phyloP scores from a whole-genome alignment of 2,113 vertebrate species.

The Synchiropus splendidus region DNA sequence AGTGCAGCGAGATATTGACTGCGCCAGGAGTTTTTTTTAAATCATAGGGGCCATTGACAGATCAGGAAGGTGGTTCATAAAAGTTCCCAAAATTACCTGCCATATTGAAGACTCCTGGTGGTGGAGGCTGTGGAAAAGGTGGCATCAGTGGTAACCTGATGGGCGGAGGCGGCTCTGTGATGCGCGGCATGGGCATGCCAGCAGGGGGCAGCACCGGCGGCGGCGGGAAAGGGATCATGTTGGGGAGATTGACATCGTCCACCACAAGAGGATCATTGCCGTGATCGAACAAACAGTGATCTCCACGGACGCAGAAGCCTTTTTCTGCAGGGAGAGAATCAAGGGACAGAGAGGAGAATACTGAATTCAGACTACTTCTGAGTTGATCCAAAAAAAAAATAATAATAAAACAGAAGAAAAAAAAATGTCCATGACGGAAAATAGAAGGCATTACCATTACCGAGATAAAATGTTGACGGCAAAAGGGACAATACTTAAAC shows the following conservation, averaged over 20 bases:
- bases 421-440: too few species aligned
- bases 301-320: constrained; percentile 93
- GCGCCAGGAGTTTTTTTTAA: too few species aligned
- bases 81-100: constrained; percentile 56
- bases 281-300: constrained; percentile 92
- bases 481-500: too few species aligned
- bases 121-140: constrained; percentile 75
- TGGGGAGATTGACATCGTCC: constrained; percentile 87
- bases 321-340: constrained; percentile 86
- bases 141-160: constrained; percentile 74
- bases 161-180: constrained; percentile 55
- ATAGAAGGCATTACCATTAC: too few species aligned
- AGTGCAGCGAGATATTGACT: neutral
- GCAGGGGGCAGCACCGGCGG: constrained; percentile 76
- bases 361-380: neutral
- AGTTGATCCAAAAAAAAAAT: too few species aligned
- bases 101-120: constrained; percentile 83
- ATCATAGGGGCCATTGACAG: too few species aligned
- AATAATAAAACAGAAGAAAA: too few species aligned
- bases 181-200: constrained; percentile 64
- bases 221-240: constrained; percentile 92
- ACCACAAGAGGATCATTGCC: constrained; percentile 90
- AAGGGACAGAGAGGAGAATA: neutral
- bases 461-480: too few species aligned
- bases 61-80: too few species aligned